Base-by-base conservation (phyloP, 2,888 invertebrate species). In the Clepsis dumicolana region DNA sequence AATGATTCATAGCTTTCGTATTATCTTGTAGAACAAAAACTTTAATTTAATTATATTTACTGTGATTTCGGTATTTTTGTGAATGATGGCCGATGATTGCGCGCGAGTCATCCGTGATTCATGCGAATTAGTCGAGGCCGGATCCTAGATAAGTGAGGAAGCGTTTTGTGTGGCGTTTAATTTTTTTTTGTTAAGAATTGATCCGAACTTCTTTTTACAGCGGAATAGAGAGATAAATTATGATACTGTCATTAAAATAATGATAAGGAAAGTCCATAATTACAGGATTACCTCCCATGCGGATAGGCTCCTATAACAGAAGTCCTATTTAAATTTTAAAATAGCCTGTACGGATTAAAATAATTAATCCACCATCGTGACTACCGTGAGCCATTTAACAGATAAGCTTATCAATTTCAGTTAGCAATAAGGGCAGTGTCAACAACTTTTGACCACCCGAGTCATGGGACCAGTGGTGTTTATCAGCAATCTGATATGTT, bases 401-500 rank as follows among this genome's bases (percentile, higher is more conserved):
- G 64, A 64, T 64, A 48, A 64, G 24, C 12, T 64, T 63, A 68
- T 68, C 63, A 68, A 27, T 63, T 67, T 62, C 35, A 57, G 56
- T 50, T 48, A 27, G 41, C 66, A 59, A 54, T 48, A 41, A 44
- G 18, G 29, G 38, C n/a, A 24, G 63, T 68, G 68, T 68, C 68
- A 68, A 64, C 68, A 52, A 41, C 12, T 52, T 29, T 32, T 41
- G 68, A 8, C 68, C 68, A 68, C 68, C 68, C 68, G 57, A 14
- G 56, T 57, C 56, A 68, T 64, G 68, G 56, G 63, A 68, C 10
- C 27, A 29, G 48, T 48, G n/a, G 32, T 67, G 57, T 68, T 59
- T 59, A 52, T 57, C 35, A 52, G 68, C 38, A 64, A 68, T 44
- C 14, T 41, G 68, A 77, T 70, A 71, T 63, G 48, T 48, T 29